Evolutionary conservation across 2,797 vertebrate genomes (phyloP).

Genomic region (Acanthiza pusilla): DNA sequence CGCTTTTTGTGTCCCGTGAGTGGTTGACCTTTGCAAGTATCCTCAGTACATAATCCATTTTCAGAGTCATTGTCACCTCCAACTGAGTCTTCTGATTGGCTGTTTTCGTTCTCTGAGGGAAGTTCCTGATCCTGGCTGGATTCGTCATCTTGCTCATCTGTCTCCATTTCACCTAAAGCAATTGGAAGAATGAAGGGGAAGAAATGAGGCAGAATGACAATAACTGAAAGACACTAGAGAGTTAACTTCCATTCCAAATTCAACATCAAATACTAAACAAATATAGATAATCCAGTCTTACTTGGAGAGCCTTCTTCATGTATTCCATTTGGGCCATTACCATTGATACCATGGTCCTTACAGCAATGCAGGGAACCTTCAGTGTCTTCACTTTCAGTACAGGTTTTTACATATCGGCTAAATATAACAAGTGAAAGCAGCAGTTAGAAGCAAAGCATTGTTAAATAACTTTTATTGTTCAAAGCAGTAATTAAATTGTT

Average conservation of each 20-base stretch:
- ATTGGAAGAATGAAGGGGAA: neutral
- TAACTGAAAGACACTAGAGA: neutral
- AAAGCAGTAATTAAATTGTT: neutral
- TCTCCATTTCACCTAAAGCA: conserved; percentile 94
- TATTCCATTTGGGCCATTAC: conserved; percentile 91
- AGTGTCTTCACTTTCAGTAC: conserved; percentile 82
- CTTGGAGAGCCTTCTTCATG: conserved; percentile 95
- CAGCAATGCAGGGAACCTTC: conserved; percentile 83
- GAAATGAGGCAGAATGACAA: neutral
- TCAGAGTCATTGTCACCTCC: conserved; percentile 96
- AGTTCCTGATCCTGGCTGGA: conserved; percentile 98
- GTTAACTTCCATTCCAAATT: neutral
- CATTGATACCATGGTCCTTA: conserved; percentile 91
- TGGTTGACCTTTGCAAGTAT: conserved; percentile 85
- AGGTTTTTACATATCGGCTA: conserved; percentile 89
- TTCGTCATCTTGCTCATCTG: conserved; percentile 96
- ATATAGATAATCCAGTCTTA: conserved; percentile 72
- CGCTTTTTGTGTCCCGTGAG: conserved; percentile 84
- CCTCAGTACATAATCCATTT: conserved; percentile 88
- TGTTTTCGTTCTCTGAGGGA: conserved; percentile 97
- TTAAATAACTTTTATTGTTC: neutral
- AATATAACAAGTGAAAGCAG: conserved; percentile 23
- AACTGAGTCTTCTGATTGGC: conserved; percentile 96
- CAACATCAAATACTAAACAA: neutral
- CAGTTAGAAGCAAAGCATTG: neutral